Percentiles rank a stretch among this genome's conserved stretches.
These are phyloP conservation scores for Thinocorus orbignyianus DNA, from an alignment of 2,113 vertebrate species.

Conservation along the genomic window DNA sequence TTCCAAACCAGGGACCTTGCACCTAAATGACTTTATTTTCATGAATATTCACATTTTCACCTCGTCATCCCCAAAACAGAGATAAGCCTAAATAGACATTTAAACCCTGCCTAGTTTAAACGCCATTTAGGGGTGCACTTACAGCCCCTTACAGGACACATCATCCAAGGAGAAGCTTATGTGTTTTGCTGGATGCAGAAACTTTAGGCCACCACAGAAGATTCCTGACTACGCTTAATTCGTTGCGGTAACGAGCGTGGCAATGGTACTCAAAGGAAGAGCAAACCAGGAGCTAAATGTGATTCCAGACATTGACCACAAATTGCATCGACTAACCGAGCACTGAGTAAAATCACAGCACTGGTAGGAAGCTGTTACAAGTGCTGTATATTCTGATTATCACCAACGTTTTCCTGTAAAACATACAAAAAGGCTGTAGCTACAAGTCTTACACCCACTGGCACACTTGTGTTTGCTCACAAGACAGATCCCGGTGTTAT, in stretches of 20 bases:
- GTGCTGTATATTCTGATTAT: background rate
- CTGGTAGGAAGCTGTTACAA: background rate
- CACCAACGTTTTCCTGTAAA: background rate
- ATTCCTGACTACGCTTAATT: background rate
- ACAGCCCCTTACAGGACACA: background rate
- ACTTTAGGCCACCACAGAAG: background rate
- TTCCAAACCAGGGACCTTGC: background rate
- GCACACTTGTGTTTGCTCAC: background rate
- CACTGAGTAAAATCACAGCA: background rate
- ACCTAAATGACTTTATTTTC: background rate
- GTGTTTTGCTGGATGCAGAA: background rate
- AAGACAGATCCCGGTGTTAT: background rate
- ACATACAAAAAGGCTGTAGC: background rate
- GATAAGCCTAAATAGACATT: background rate
- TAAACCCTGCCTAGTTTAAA: background rate
- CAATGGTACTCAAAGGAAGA: constrained; percentile 28
- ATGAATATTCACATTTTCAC: background rate
- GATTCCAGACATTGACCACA: constrained; percentile 46
- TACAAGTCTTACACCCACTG: background rate
- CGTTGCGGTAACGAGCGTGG: background rate
- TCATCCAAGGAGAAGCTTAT: background rate
- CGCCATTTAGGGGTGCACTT: background rate
- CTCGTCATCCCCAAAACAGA: background rate
- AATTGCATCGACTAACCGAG: background rate
- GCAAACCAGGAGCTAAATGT: background rate